These are phyloP conservation scores for Bucco capensis DNA, from an alignment of 2,113 vertebrate species.

Conservation along the genomic window DNA sequence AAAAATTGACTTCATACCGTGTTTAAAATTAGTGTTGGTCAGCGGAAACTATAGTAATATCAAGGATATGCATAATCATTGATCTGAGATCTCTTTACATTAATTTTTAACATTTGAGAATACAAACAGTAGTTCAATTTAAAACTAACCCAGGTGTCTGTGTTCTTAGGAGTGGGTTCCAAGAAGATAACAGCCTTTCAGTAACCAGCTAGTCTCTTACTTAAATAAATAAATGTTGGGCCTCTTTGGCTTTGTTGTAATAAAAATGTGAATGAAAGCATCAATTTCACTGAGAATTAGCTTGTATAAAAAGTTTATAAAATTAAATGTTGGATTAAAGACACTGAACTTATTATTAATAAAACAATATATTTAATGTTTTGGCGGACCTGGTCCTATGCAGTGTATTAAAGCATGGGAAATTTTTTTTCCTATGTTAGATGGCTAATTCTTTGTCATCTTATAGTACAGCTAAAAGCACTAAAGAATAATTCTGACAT, in stretches of 20 bases:
- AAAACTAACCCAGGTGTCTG: neutral
- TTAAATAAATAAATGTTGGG: neutral
- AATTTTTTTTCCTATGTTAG: neutral
- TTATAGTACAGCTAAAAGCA: neutral
- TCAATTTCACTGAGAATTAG: neutral
- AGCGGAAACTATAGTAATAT: neutral
- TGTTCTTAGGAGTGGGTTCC: neutral
- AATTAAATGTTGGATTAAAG: neutral
- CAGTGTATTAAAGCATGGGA: neutral
- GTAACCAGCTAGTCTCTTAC: neutral
- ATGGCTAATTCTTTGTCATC: neutral
- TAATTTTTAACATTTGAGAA: neutral
- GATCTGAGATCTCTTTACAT: neutral
- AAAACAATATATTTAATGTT: neutral
- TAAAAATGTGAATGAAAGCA: neutral
- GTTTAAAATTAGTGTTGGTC: neutral
- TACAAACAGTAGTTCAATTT: neutral
- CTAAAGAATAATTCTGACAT: constrained; percentile 49
- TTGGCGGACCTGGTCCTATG: neutral
- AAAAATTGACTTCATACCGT: neutral
- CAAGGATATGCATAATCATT: neutral
- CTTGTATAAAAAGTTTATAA: neutral
- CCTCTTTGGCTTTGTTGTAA: neutral
- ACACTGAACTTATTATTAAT: neutral
- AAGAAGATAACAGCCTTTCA: neutral